Percentiles rank a stretch among this genome's conserved stretches.
Conservation (phyloP, 2,113 vertebrate genomes). For the Orycteropus afer region DNA sequence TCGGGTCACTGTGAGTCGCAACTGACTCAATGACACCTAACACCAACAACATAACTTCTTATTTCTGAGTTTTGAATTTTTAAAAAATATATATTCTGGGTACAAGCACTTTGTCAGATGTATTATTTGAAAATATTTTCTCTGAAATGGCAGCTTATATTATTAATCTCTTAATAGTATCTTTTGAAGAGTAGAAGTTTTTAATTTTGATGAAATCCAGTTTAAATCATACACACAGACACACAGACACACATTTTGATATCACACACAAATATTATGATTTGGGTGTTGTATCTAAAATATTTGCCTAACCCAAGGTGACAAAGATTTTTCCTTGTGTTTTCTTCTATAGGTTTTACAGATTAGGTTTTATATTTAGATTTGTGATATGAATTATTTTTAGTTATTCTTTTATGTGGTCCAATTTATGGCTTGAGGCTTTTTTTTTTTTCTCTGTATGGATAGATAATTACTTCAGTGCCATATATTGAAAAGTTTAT, state of each 20-base stretch:
- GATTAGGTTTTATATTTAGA: neutral
- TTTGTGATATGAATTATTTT: neutral
- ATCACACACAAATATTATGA: too few species aligned
- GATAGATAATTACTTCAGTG: neutral
- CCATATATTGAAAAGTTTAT: neutral
- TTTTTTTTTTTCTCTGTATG: neutral
- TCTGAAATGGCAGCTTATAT: neutral
- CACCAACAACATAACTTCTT: neutral
- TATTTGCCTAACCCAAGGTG: too few species aligned
- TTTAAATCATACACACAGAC: too few species aligned
- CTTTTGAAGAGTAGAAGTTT: neutral
- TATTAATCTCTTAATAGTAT: neutral
- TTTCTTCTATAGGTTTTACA: neutral
- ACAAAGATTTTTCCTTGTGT: neutral
- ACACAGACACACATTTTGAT: too few species aligned
- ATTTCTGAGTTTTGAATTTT: neutral
- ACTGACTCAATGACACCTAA: too few species aligned
- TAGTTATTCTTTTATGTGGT: neutral
- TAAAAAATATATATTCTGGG: neutral
- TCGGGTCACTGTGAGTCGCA: too few species aligned
- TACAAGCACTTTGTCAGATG: neutral
- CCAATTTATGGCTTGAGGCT: neutral
- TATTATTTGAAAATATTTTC: neutral
- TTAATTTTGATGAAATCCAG: neutral
- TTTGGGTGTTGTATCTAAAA: neutral